These are phyloP conservation scores for Embiotoca jacksoni DNA, from an alignment of 2,113 vertebrate species.

Conservation along the genomic window DNA sequence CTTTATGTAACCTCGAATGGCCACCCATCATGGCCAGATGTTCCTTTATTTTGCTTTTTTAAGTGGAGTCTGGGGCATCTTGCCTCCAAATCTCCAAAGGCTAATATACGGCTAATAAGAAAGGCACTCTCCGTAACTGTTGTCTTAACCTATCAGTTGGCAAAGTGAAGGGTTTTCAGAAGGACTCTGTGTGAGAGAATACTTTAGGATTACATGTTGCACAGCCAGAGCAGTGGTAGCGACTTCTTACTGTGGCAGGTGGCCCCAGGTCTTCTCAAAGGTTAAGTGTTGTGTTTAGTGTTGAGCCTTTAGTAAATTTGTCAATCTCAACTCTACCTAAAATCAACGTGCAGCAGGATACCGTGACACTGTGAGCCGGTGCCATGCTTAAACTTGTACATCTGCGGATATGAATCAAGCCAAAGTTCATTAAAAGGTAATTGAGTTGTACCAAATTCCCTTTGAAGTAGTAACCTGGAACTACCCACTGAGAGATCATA, in stretches of 20 bases:
- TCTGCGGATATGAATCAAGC: not conserved
- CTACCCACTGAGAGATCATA: not conserved
- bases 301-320: conserved; percentile 29
- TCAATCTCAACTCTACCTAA: conserved; percentile 10
- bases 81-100: conserved; percentile 67
- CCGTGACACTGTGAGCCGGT: not conserved
- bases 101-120: conserved; percentile 77
- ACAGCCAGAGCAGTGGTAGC: conserved; percentile 39
- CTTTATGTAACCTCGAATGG: conserved; percentile 72
- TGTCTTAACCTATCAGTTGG: conserved; percentile 80
- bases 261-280: conserved; percentile 35
- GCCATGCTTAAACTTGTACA: not conserved
- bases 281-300: conserved; percentile 16
- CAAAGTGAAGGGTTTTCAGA: conserved; percentile 55
- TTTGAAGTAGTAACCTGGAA: no score
- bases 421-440: no score
- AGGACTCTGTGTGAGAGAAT: conserved; percentile 35
- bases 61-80: conserved; percentile 64
- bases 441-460: no score
- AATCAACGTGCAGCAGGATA: conserved; percentile 9
- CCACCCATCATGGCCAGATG: conserved; percentile 79
- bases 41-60: conserved; percentile 76
- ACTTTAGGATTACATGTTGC: conserved; percentile 18
- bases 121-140: conserved; percentile 68
- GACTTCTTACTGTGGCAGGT: conserved; percentile 60